Base-by-base conservation (phyloP, 2,797 vertebrate genomes). In the Enteromius argenteus region DNA sequence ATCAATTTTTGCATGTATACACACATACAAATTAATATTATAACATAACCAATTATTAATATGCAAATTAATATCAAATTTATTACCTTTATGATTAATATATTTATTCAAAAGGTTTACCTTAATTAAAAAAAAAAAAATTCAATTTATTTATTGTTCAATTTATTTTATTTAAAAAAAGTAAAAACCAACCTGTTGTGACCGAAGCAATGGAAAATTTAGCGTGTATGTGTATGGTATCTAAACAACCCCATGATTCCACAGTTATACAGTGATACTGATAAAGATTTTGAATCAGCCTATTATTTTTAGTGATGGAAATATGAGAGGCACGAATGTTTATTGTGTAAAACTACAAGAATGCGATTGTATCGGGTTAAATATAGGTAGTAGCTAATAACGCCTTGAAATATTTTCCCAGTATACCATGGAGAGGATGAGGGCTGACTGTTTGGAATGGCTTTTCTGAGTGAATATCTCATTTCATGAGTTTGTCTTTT, bases 401-500 rank as follows among this genome's bases (percentile, higher is more conserved):
- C 4, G 13, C 15, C 67, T 81, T 74, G 23, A 77, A 32, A 79
- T 23, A n/a, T 27, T 51, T 73, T 37, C 27, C 30, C 27, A 69
- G 83, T 78, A 84, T 80, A 68, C 37, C 83, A 86, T 85, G 77
- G 77, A 78, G 79, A 64, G 84, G 44, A 21, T 37, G 39, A 32
- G 80, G 72, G 79, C 71, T 83, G 62, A 78, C 79, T 86, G 84
- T 80, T 82, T 83, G 72, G 79, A 89, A 88, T 89, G 60, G 85
- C 88, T 87, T 87, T 72, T 83, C 85, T 86, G 82, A 85, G 80
- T 90, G 75, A 72, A 86, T 81, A 80, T 86, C 76, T 87, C 87
- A 87, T 90, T 90, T 91, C 87, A 93, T 88, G 81, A 91, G 87
- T 92, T 88, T 74, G 87, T 72, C 85, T 81, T 83, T 81, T 87